Base-by-base conservation (phyloP, 2,113 vertebrate species). In the Sitta europaea region DNA sequence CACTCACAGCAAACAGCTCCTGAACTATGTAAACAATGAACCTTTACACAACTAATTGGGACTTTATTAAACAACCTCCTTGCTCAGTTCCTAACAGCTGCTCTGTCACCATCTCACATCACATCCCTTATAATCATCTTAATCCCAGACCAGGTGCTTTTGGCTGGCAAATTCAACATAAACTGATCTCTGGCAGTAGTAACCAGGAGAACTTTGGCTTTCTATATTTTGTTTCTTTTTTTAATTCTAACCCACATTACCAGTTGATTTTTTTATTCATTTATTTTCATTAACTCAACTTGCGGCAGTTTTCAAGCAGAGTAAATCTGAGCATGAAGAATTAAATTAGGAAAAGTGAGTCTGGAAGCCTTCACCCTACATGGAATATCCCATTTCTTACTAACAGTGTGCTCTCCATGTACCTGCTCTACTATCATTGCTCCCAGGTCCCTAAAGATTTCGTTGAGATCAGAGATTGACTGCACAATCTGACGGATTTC, bases 341-440 rank as follows among this genome's bases (percentile, higher is more conserved):
- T 7, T n/a, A 73, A 22, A 12, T 72, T 14, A 50, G 38, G 40
- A 77, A 63, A 76, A 67, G 19, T 4, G 2, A 86, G 10, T 66
- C 54, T 73, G 43, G 54, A 96, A 86, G 54, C 40, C 40, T 89
- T 59, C 42, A 40, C 3, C 14, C 23, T 13, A 19, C 12, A 3
- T 12, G 29, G 42, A 36, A 40, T 45, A 43, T 83, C 43, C 38
- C n/a, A 16, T 21, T 83, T 73, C 51, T 53, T 38, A 21, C 50
- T n/a, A 31, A 20, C 29, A n/a, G 54, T 42, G 35, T 35, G 33
- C 48, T 70, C 55, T 12, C 33, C 17, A 74, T 61, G 42, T 88
- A 99, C 99, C 99, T 99, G 99, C 90, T 99, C 99, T 72, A 99
- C 99, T 84, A 99, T 98, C 99, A 99, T 99, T n/a, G 98, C 97